phyloP scores from a whole-genome alignment of 2,797 vertebrate species.

The Staurois parvus region DNA sequence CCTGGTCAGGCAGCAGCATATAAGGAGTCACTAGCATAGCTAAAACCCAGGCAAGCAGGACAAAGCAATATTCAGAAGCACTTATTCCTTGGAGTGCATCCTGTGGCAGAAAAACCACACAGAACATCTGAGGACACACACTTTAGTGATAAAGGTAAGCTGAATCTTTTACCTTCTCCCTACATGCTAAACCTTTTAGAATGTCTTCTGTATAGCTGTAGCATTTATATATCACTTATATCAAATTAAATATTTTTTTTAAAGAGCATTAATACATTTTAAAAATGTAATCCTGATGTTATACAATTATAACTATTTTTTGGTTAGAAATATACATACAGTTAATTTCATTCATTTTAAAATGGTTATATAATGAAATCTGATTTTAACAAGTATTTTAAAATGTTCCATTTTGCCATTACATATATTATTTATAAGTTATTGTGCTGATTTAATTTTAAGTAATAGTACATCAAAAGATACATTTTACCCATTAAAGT shows the following conservation, averaged over 20 bases:
- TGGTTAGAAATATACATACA: not conserved
- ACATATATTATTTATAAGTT: too few relatives aligned
- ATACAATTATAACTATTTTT: not conserved
- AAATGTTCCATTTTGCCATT: not conserved
- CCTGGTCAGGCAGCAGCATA: conserved; percentile 40
- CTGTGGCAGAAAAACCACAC: not conserved
- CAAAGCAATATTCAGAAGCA: conserved; percentile 41
- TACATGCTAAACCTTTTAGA: not conserved
- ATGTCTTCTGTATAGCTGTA: not conserved
- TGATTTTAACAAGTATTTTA: too few relatives aligned
- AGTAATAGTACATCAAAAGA: too few relatives aligned
- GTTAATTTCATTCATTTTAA: not conserved
- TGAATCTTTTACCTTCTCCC: not conserved
- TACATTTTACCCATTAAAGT: not conserved
- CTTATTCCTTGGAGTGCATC: conserved; percentile 21
- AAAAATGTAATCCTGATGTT: not conserved
- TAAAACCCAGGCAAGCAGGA: conserved; percentile 19
- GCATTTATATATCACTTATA: not conserved
- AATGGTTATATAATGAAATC: too few relatives aligned
- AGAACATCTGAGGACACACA: conserved; percentile 23
- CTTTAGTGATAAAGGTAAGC: conserved; percentile 9
- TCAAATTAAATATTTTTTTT: not conserved
- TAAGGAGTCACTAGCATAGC: conserved; percentile 53
- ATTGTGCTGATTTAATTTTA: not conserved
- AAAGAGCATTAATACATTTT: too few relatives aligned